Conservation (phyloP, 2,888 invertebrate species). For the Eurytoma adleriae region DNA sequence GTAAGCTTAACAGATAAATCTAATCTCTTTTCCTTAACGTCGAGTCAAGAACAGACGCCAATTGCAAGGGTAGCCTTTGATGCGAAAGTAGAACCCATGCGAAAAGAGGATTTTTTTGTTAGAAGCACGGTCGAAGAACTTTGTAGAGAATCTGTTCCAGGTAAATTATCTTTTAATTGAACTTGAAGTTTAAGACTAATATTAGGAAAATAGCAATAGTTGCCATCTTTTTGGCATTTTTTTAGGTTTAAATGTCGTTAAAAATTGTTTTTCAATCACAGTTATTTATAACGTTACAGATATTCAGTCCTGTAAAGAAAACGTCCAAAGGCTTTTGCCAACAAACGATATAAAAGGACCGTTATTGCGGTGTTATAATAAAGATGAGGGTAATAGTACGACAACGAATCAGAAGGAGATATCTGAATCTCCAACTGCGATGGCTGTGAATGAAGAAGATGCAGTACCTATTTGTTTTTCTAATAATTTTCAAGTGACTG, state of each 20-base stretch:
- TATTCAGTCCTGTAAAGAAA: slow-evolving; percentile 1
- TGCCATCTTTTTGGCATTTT: no score
- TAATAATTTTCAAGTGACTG: slow-evolving; percentile 59
- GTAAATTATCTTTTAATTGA: slow-evolving; percentile 14
- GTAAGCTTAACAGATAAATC: slow-evolving; percentile 62
- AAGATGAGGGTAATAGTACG: not conserved
- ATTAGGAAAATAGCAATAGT: not conserved
- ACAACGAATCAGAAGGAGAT: slow-evolving; percentile 1
- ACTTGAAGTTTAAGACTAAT: slow-evolving; percentile 1
- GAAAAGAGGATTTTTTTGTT: slow-evolving; percentile 10
- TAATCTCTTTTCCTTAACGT: slow-evolving; percentile 66
- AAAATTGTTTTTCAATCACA: not conserved
- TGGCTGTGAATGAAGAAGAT: slow-evolving; percentile 22
- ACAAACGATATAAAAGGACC: slow-evolving; percentile 23
- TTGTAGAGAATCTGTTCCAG: slow-evolving; percentile 12
- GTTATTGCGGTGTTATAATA: slow-evolving; percentile 9
- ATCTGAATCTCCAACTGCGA: slow-evolving; percentile 12
- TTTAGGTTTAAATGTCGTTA: no score
- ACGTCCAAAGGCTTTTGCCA: slow-evolving; percentile 11
- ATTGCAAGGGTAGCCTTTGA: slow-evolving; percentile 67
- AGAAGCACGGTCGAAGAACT: not conserved
- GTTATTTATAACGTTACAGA: slow-evolving; percentile 2
- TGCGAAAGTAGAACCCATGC: slow-evolving; percentile 12
- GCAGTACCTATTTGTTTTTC: slow-evolving; percentile 57
- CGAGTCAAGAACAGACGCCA: slow-evolving; percentile 60